These are phyloP conservation scores for Pemphigus obesinymphae DNA, from an alignment of 1,140 invertebrate species.

Conservation along the genomic window DNA sequence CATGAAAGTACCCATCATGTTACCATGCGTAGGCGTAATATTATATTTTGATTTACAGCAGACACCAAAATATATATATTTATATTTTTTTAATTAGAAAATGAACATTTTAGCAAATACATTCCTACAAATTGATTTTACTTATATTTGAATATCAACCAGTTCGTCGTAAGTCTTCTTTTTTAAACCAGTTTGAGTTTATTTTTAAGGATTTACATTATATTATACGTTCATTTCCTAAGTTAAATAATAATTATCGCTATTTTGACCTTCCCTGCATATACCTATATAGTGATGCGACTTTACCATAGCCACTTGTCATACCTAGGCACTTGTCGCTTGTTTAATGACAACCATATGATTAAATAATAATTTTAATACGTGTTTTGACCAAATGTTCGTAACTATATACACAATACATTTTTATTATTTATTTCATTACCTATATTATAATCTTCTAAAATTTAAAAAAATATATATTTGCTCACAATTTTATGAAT, in stretches of 20 bases:
- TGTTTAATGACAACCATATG: not conserved
- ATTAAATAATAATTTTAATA: not conserved
- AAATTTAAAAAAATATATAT: too few relatives aligned
- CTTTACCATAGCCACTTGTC: not conserved
- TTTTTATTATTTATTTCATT: too few relatives aligned
- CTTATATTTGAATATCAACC: conserved; percentile 18
- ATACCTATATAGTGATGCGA: not conserved
- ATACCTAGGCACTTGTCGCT: not conserved
- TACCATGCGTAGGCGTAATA: not conserved
- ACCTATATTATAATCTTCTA: too few relatives aligned
- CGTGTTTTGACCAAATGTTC: not conserved
- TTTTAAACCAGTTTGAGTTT: conserved; percentile 14
- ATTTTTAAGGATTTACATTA: too few relatives aligned
- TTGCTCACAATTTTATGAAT: too few relatives aligned
- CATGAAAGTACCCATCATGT: too few relatives aligned
- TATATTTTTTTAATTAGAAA: conserved; percentile 6
- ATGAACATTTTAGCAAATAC: not conserved
- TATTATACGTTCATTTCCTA: not conserved
- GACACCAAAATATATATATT: not conserved
- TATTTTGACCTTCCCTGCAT: conserved; percentile 15
- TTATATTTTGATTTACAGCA: not conserved
- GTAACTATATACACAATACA: not conserved
- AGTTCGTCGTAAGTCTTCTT: not conserved
- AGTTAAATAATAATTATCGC: conserved; percentile 12
- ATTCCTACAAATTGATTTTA: conserved; percentile 16